Evolutionary conservation across 2,797 vertebrate genomes (phyloP).

Genomic region (Peromyscus eremicus): DNA sequence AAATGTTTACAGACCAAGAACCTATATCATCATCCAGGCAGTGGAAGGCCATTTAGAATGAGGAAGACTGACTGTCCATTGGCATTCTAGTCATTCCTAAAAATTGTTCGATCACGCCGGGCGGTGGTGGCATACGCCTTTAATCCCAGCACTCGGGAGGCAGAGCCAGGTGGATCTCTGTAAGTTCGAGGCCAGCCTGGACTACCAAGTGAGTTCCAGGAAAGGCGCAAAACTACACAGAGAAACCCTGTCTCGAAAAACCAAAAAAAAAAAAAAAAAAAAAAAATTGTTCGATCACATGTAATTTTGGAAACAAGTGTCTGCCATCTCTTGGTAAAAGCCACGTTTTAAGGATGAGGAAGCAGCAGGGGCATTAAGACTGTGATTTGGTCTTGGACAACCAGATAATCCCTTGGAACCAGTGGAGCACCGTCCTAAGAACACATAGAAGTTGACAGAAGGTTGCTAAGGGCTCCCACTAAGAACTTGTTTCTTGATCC

Average conservation of each 20-base stretch:
- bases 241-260: too few relatives aligned
- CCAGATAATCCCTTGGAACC: neutral
- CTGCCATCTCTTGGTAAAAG: neutral
- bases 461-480: neutral
- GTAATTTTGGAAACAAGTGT: conserved; percentile 23
- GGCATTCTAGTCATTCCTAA: neutral
- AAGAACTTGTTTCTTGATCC: conserved; percentile 6
- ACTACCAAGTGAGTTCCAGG: too few relatives aligned
- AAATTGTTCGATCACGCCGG: neutral
- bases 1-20: neutral
- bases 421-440: neutral
- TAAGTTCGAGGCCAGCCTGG: too few relatives aligned
- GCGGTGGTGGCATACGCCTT: too few relatives aligned
- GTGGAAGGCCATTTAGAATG: neutral
- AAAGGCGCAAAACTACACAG: too few relatives aligned
- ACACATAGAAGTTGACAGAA: neutral
- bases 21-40: neutral
- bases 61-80: neutral
- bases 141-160: too few relatives aligned
- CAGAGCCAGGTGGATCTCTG: too few relatives aligned
- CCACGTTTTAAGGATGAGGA: neutral
- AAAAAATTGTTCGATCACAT: neutral
- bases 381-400: neutral
- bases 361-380: neutral
- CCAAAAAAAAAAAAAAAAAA: too few relatives aligned